Percentiles rank a stretch among this genome's conserved stretches.
phyloP scores from a whole-genome alignment of 2,113 vertebrate genomes.

The Phalacrocorax brasilianus region DNA sequence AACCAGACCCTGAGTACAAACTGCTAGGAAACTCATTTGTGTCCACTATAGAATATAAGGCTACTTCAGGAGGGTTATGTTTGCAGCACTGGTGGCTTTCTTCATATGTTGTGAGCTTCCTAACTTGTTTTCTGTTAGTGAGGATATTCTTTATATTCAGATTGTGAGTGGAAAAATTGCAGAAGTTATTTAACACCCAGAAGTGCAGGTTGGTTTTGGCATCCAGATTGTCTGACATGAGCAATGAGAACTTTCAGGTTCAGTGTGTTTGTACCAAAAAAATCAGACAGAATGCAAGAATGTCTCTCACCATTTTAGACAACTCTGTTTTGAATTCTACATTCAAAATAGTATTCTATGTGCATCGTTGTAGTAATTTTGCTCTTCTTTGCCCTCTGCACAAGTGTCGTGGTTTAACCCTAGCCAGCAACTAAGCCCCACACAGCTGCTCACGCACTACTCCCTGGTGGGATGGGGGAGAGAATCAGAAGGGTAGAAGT shows the following conservation, averaged over 20 bases:
- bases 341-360: neutral
- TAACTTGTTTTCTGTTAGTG: neutral
- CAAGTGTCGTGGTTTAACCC: neutral
- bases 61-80: neutral
- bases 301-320: neutral
- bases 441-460: no score
- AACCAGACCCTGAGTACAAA: neutral
- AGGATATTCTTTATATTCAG: neutral
- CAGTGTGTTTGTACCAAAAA: neutral
- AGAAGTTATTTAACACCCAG: neutral
- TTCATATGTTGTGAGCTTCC: neutral
- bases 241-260: neutral
- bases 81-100: neutral
- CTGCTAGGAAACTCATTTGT: neutral
- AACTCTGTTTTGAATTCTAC: slow-evolving; percentile 25
- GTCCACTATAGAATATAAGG: neutral
- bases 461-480: no score
- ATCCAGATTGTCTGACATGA: neutral
- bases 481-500: no score
- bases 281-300: neutral
- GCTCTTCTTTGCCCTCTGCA: neutral
- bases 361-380: neutral
- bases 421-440: no score
- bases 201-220: neutral
- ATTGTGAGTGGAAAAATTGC: neutral